Base-by-base conservation (phyloP, 1,140 invertebrate genomes). In the Cotesia chilonis region DNA sequence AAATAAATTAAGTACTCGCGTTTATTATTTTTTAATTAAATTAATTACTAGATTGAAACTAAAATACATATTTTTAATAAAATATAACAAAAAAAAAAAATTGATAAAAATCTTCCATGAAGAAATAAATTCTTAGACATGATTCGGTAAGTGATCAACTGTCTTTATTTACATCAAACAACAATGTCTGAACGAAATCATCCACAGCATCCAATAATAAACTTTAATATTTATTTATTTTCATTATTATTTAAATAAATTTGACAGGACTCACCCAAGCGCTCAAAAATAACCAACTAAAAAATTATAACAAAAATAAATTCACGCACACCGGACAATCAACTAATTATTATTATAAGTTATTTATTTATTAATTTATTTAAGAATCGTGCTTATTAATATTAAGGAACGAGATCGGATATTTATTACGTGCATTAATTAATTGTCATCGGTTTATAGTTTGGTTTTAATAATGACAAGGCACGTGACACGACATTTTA, bases 121-220 rank as follows among this genome's bases (percentile, higher is more conserved):
- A 47, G 10, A 47, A 47, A 47, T 47, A 2, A 47, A 47, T 47
- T 9, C 6, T 47, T 1, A 47, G 3, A 47, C 6, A 47, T 6
- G 41, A 47, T 57, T 57, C 54, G 59, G 12, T 36, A 60, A 10
- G 28, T 35, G 17, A 35, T 64, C 68, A 74, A 74, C 74, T 77
- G 74, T 76, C 71, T 76, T 77, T 77, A 77, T 77, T 77, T 77
- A 77, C 76, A 77, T 76, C 71, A 73, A 77, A 47, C 41, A 6
- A 77, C 75, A 69, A 77, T 73, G 73, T 70, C 69, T 74, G 51
- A 69, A 72, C 74, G 71, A 77, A 70, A 70, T 59, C 74, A 75
- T 72, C 64, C 76, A 74, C 69, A 47, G 37, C 63, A 70, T 55
- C 54, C 52, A 54, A 28, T 66, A 55, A 71, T 54, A 64, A 20